Conservation (phyloP, 2,113 vertebrate species). For the Manacus vitellinus region DNA sequence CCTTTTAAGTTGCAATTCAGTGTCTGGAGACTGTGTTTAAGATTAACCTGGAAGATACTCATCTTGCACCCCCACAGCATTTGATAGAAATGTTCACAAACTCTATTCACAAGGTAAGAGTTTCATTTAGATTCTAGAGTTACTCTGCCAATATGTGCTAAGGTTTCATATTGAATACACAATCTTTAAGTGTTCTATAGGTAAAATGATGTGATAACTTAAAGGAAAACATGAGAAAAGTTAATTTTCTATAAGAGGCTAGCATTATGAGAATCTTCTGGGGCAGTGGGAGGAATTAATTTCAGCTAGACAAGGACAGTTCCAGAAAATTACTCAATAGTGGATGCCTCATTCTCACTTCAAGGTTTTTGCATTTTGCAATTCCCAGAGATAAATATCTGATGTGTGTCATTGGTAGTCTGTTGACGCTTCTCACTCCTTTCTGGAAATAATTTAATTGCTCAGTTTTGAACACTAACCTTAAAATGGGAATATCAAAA, state of each 20-base stretch:
- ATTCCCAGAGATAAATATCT: not conserved
- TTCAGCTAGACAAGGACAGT: not conserved
- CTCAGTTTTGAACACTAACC: not conserved
- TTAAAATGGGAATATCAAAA: not conserved
- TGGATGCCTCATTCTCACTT: not conserved
- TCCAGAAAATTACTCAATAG: not conserved
- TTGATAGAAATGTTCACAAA: constrained; percentile 92
- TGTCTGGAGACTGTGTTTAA: constrained; percentile 98
- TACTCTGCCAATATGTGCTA: not conserved
- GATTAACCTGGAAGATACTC: constrained; percentile 88
- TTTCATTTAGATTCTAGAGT: not conserved
- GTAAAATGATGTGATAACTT: not conserved
- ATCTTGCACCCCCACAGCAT: constrained; percentile 87
- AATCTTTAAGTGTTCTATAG: not conserved
- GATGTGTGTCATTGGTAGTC: not conserved
- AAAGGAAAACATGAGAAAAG: not conserved
- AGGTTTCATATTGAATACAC: not conserved
- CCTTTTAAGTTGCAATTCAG: constrained; percentile 89
- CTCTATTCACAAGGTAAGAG: constrained; percentile 87
- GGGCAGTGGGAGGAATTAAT: not conserved
- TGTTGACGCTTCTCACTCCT: not conserved
- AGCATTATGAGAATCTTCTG: not conserved
- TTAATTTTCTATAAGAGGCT: not conserved
- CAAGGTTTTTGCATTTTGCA: not conserved
- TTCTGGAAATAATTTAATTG: not conserved